phyloP scores from a whole-genome alignment of 2,888 invertebrate genomes.

The Phortica okadai region DNA sequence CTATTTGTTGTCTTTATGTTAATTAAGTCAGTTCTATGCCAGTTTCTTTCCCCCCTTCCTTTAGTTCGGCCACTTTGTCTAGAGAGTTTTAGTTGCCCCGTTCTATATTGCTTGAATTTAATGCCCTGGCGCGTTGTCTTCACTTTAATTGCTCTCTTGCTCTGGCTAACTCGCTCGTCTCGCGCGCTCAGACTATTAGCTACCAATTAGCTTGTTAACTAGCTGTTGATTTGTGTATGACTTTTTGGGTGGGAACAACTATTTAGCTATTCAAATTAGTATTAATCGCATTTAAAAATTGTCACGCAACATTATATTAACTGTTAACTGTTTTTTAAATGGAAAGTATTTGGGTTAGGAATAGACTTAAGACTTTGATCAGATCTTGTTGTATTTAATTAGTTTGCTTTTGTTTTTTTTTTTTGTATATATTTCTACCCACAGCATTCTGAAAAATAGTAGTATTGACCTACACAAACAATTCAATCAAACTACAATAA shows the following conservation, averaged over 20 bases:
- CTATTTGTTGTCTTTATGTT: conserved; percentile 52
- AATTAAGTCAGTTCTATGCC: conserved; percentile 51
- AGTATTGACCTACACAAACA: too few species aligned
- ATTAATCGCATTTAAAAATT: conserved; percentile 37
- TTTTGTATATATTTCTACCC: too few species aligned
- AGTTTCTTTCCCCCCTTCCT: not conserved
- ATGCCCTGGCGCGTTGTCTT: conserved; percentile 55
- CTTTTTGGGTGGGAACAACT: conserved; percentile 15
- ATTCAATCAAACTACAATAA: too few species aligned
- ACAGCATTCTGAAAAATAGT: too few species aligned
- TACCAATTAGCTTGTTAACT: conserved; percentile 49
- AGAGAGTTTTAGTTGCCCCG: not conserved
- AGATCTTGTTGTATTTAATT: conserved; percentile 43
- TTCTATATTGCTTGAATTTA: conserved; percentile 12
- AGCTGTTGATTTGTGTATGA: conserved; percentile 61
- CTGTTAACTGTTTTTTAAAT: conserved; percentile 39
- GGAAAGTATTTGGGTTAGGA: not conserved
- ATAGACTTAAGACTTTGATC: too few species aligned
- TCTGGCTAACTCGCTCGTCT: conserved; percentile 38
- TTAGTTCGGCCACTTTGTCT: not conserved
- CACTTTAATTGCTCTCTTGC: conserved; percentile 60
- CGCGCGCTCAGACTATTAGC: conserved; percentile 34
- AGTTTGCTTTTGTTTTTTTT: not conserved
- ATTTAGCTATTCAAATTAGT: conserved; percentile 35
- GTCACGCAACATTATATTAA: too few species aligned